These are phyloP conservation scores for Mesembrinibis cayennensis DNA, from an alignment of 2,113 vertebrate genomes.

Conservation along the genomic window DNA sequence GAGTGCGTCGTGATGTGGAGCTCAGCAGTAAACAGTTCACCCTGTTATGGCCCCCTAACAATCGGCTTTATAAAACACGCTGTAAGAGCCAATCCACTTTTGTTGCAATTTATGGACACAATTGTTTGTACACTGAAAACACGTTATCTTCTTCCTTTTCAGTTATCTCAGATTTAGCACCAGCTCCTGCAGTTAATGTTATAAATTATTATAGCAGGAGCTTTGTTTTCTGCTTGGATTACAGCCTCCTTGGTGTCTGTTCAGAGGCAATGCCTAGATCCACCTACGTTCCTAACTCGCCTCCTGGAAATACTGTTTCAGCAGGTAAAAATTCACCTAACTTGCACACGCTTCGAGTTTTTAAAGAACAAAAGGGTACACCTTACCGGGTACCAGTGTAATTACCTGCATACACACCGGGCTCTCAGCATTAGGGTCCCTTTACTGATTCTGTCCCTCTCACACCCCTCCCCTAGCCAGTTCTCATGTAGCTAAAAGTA, in stretches of 20 bases:
- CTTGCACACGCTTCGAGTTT: neutral
- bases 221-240: constrained; percentile 8
- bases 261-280: neutral
- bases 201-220: neutral
- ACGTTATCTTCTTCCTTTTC: neutral
- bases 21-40: neutral
- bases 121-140: neutral
- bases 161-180: neutral
- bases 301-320: neutral
- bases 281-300: neutral
- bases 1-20: neutral
- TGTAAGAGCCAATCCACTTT: neutral
- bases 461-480: neutral
- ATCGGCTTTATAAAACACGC: neutral
- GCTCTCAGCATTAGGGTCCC: neutral
- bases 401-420: neutral
- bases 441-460: neutral
- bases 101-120: neutral
- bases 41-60: neutral
- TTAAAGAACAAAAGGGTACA: neutral
- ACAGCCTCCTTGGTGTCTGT: neutral
- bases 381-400: neutral
- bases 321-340: neutral
- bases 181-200: neutral
- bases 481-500: neutral